phyloP scores from a whole-genome alignment of 2,113 vertebrate genomes.

The Corydoras maculifer region DNA sequence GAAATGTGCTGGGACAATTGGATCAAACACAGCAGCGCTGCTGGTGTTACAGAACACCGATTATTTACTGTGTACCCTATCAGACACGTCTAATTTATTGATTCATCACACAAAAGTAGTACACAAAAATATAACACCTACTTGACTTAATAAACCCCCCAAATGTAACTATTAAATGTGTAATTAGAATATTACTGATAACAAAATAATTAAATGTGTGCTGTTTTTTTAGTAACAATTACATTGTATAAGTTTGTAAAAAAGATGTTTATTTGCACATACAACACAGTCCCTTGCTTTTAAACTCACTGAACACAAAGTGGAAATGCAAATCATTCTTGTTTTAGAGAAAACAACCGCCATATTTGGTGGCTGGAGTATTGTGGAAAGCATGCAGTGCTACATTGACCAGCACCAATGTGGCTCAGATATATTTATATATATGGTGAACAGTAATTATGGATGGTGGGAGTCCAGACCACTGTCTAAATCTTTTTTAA shows the following conservation, averaged over 20 bases:
- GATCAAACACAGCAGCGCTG: too few species aligned
- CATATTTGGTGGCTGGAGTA: slow-evolving; percentile 25
- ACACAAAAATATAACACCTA: too few species aligned
- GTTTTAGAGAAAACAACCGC: not conserved
- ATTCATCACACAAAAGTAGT: too few species aligned
- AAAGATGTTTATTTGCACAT: slow-evolving; percentile 40
- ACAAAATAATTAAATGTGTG: too few species aligned
- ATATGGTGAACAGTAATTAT: not conserved
- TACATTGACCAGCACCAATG: not conserved
- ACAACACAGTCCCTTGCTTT: slow-evolving; percentile 31
- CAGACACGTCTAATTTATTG: too few species aligned
- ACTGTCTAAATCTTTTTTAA: not conserved
- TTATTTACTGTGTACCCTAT: too few species aligned
- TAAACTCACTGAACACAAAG: slow-evolving; percentile 16
- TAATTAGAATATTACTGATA: too few species aligned
- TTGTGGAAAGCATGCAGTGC: not conserved
- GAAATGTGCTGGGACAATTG: too few species aligned
- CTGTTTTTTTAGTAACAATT: not conserved
- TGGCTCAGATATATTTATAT: not conserved
- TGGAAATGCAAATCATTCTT: slow-evolving; percentile 25
- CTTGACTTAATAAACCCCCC: too few species aligned
- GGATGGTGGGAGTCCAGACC: not conserved
- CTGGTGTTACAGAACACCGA: too few species aligned
- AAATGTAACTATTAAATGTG: too few species aligned
- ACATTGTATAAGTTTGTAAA: slow-evolving; percentile 23